phyloP scores from a whole-genome alignment of 2,888 invertebrate genomes.

The Ormyrus nitidulus region DNA sequence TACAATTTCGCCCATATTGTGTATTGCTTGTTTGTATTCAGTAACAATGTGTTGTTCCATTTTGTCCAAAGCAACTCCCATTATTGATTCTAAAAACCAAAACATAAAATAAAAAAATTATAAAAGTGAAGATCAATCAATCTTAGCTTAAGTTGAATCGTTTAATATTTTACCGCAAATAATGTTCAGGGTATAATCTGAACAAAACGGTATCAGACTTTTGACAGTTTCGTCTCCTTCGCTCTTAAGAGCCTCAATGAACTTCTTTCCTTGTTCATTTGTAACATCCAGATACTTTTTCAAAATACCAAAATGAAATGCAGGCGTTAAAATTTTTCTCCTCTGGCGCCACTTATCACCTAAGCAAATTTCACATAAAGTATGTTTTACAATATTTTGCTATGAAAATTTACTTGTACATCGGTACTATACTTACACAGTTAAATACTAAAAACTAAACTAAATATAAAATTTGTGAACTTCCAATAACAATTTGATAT shows the following conservation, averaged over 20 bases:
- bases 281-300: constrained; percentile 51
- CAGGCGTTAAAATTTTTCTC: constrained; percentile 52
- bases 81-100: no score
- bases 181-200: constrained; percentile 53
- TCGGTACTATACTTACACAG: no score
- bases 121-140: not conserved
- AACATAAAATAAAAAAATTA: no score
- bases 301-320: constrained; percentile 50
- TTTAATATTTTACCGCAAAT: constrained; percentile 48
- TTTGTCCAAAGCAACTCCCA: no score
- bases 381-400: no score
- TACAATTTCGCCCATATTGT: no score
- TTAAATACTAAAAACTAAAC: no score
- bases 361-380: not conserved
- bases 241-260: constrained; percentile 36
- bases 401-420: no score
- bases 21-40: no score
- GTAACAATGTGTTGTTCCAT: no score
- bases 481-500: no score
- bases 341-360: constrained; percentile 50
- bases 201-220: constrained; percentile 44
- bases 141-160: not conserved
- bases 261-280: constrained; percentile 35
- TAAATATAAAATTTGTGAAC: no score
- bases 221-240: constrained; percentile 45